These are phyloP conservation scores for Maconellicoccus hirsutus DNA, from an alignment of 1,140 invertebrate genomes.

Conservation along the genomic window DNA sequence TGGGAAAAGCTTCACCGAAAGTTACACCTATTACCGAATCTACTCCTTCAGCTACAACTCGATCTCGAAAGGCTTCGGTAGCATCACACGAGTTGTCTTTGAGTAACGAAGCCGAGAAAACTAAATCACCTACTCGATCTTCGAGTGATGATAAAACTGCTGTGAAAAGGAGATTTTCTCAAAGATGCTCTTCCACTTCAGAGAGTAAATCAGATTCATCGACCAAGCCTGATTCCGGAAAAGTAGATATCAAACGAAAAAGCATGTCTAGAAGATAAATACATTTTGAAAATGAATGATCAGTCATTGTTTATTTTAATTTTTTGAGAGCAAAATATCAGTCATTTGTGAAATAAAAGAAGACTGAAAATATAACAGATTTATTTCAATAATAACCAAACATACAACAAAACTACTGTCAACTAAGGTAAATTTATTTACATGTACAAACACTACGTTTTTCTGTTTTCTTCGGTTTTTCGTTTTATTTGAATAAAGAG, in stretches of 20 bases:
- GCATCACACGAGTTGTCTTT: background rate
- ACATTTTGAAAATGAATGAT: background rate
- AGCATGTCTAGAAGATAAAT: background rate
- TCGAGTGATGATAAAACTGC: background rate
- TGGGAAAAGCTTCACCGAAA: background rate
- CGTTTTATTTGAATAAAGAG: no score
- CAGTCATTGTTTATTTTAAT: background rate
- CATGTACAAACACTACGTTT: no score
- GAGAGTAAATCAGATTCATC: background rate
- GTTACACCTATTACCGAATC: background rate
- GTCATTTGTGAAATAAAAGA: no score
- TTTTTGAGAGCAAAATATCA: background rate
- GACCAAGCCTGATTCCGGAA: background rate
- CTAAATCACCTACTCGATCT: background rate
- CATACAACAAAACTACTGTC: no score
- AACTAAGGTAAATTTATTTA: no score
- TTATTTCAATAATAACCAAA: no score
- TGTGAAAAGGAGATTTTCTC: background rate
- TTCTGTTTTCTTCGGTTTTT: no score
- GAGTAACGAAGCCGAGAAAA: background rate
- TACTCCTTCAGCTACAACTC: background rate
- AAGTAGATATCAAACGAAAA: background rate
- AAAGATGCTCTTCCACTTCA: background rate
- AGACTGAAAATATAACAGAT: no score
- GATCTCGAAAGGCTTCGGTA: background rate